These are phyloP conservation scores for Toxonevra muliebris DNA, from an alignment of 2,888 invertebrate genomes.

Conservation along the genomic window DNA sequence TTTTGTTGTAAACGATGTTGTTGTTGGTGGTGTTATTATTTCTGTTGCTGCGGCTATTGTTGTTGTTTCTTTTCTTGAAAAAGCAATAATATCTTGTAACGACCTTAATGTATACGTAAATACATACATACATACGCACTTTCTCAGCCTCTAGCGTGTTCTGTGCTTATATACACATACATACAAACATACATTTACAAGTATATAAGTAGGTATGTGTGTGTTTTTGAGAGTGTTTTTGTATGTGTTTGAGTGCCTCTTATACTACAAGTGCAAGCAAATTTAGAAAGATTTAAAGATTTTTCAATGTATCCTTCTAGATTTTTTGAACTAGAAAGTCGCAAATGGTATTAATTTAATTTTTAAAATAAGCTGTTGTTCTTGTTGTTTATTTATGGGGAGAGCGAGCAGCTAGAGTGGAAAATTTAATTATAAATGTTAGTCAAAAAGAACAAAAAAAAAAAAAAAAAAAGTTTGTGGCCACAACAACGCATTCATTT, in stretches of 20 bases:
- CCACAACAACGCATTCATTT: no score
- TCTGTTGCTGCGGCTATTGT: conserved; percentile 10
- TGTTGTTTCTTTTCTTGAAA: conserved; percentile 11
- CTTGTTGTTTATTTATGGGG: no score
- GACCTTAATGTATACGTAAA: neutral
- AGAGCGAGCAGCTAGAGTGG: no score
- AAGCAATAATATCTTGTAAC: conserved; percentile 7
- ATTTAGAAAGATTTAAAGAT: neutral
- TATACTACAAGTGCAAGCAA: neutral
- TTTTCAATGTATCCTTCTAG: no score
- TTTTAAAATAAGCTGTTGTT: no score
- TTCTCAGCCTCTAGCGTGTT: no score
- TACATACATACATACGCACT: no score
- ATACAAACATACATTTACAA: neutral
- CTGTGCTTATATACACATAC: neutral
- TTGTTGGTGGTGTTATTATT: neutral
- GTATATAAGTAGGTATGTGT: neutral
- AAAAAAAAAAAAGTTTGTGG: no score
- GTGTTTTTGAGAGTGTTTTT: neutral
- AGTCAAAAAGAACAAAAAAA: no score
- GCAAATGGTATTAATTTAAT: no score
- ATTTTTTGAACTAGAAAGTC: no score
- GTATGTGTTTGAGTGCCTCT: neutral
- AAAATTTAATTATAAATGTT: no score
- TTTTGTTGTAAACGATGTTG: conserved; percentile 4